phyloP scores from a whole-genome alignment of 2,113 vertebrate species.

The Albula goreensis region DNA sequence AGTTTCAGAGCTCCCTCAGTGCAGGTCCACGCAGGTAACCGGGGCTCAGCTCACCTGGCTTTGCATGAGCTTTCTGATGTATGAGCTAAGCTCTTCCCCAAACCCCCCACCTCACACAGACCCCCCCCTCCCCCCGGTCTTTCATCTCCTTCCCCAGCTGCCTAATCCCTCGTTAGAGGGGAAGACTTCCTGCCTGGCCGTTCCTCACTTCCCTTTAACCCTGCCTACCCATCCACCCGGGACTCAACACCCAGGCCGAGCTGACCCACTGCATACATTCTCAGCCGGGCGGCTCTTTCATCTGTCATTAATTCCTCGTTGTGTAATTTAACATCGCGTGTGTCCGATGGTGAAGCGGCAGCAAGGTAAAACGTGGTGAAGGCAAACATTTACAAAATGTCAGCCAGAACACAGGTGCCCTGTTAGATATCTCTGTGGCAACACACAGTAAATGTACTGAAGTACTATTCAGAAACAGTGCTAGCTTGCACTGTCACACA shows the following conservation, averaged over 20 bases:
- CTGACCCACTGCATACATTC: neutral
- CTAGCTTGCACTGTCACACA: no score
- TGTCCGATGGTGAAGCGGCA: no score
- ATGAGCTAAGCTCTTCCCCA: neutral
- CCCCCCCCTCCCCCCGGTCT: neutral
- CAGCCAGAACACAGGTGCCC: neutral
- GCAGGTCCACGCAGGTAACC: neutral
- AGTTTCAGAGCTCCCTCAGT: neutral
- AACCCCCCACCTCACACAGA: no score
- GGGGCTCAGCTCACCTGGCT: neutral
- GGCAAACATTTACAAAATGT: neutral
- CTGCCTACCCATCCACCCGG: neutral
- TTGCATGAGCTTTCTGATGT: neutral
- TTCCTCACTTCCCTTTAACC: constrained; percentile 21
- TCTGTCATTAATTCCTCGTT: neutral
- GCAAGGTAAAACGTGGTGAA: no score
- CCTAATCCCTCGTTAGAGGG: constrained; percentile 28
- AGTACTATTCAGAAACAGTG: no score
- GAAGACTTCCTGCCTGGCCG: constrained; percentile 2
- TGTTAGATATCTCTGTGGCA: neutral
- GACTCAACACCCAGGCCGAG: no score
- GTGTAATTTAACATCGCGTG: neutral
- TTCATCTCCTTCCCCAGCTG: constrained; percentile 17
- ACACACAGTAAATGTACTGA: neutral
- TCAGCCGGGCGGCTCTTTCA: neutral